Conservation (phyloP, 2,888 invertebrate species). For the Drosophila neutralis region DNA sequence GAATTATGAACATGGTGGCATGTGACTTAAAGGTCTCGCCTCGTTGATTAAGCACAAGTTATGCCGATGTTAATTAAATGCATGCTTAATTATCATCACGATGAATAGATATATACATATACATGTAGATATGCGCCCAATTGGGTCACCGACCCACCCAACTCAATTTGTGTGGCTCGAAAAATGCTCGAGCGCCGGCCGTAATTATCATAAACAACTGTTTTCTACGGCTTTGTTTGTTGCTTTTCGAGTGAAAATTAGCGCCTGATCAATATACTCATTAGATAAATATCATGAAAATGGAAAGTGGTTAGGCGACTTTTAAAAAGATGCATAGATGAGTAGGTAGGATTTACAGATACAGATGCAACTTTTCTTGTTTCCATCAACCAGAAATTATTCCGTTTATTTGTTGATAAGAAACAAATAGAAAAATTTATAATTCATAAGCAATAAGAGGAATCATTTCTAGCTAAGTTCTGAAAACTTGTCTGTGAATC, state of each 20-base stretch:
- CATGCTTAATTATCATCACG: constrained; percentile 52
- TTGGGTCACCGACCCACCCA: constrained; percentile 63
- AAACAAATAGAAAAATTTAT: neutral
- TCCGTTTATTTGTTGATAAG: neutral
- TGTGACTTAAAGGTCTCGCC: constrained; percentile 48
- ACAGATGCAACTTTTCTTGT: neutral
- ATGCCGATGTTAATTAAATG: constrained; percentile 65
- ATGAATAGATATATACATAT: neutral
- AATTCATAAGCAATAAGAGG: neutral
- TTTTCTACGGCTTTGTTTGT: constrained; percentile 36
- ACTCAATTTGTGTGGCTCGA: constrained; percentile 45
- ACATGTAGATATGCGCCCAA: constrained; percentile 13
- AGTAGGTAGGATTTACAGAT: neutral
- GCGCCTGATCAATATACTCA: constrained; percentile 61
- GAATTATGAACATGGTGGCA: constrained; percentile 42
- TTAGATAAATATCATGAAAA: constrained; percentile 44
- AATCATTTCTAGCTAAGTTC: neutral
- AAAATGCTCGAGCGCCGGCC: constrained; percentile 39
- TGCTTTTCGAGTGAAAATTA: constrained; percentile 57
- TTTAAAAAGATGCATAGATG: neutral
- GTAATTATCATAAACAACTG: constrained; percentile 74
- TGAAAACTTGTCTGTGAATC: neutral
- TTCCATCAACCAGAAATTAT: neutral
- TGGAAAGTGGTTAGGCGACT: constrained; percentile 57
- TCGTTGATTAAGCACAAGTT: constrained; percentile 48